Conservation (phyloP, 2,113 vertebrate species). For the Apodemus sylvaticus region DNA sequence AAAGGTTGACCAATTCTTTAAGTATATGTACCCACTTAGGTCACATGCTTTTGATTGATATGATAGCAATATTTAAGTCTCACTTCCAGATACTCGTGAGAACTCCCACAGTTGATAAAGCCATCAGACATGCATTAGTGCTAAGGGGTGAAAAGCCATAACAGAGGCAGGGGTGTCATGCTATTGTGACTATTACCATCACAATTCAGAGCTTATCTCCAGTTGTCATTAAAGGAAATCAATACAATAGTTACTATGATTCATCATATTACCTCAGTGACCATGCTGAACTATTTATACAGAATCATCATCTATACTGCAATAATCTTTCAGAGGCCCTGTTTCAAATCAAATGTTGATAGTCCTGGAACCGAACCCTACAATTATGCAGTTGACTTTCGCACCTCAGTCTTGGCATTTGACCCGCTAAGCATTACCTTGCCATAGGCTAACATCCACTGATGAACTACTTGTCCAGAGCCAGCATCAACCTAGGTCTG, state of each 20-base stretch:
- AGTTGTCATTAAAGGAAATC: slow-evolving; percentile 14
- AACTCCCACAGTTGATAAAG: background rate
- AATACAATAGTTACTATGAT: background rate
- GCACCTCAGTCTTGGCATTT: background rate
- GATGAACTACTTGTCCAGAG: background rate
- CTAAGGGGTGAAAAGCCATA: background rate
- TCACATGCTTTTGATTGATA: slow-evolving; percentile 26
- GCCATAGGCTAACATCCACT: background rate
- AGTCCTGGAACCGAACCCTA: background rate
- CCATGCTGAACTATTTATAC: background rate
- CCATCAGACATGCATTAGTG: background rate
- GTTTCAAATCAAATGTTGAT: background rate
- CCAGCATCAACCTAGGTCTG: background rate
- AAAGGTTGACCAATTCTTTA: background rate
- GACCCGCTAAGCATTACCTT: background rate
- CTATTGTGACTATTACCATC: background rate
- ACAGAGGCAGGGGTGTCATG: background rate
- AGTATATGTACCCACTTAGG: background rate
- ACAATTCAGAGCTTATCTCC: background rate
- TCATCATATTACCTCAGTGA: background rate
- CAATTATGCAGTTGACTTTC: background rate
- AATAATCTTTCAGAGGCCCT: slow-evolving; percentile 11
- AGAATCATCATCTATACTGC: background rate
- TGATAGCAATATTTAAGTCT: background rate
- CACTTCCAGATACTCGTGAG: slow-evolving; percentile 8